Evolutionary conservation across 2,113 vertebrate species (phyloP).

Genomic region (Burhinus bistriatus): DNA sequence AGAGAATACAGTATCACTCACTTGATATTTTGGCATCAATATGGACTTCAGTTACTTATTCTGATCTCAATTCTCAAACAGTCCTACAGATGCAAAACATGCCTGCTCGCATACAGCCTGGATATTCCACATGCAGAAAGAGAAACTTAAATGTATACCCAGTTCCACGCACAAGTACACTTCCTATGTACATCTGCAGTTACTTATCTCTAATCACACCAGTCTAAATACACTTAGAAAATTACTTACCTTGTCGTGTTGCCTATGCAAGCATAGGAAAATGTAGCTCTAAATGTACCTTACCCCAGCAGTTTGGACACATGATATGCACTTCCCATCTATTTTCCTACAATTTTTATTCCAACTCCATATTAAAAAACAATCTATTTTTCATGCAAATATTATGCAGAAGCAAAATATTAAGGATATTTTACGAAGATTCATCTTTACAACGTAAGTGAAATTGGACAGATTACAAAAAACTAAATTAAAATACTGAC

Average conservation of each 20-base stretch:
- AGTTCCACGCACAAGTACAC: neutral
- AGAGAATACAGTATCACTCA: neutral
- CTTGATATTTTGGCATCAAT: neutral
- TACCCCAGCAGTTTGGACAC: neutral
- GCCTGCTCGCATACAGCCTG: neutral
- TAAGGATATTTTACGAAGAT: neutral
- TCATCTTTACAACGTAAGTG: neutral
- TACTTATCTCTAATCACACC: neutral
- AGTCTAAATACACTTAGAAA: neutral
- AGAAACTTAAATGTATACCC: neutral
- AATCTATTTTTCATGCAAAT: neutral
- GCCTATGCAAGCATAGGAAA: neutral
- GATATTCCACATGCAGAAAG: neutral
- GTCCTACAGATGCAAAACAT: neutral
- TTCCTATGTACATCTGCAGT: neutral
- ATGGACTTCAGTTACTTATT: neutral
- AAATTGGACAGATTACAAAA: neutral
- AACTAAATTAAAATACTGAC: neutral
- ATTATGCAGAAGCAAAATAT: neutral
- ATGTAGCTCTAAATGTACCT: neutral
- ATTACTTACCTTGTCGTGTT: neutral
- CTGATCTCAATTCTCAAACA: neutral
- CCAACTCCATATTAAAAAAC: neutral
- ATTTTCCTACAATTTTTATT: neutral
- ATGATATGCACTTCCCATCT: neutral